A percentile compares a stretch with the other conserved stretches of the same genome.
phyloP scores from a whole-genome alignment of 1,140 invertebrate genomes.

The Drosophila nannoptera region DNA sequence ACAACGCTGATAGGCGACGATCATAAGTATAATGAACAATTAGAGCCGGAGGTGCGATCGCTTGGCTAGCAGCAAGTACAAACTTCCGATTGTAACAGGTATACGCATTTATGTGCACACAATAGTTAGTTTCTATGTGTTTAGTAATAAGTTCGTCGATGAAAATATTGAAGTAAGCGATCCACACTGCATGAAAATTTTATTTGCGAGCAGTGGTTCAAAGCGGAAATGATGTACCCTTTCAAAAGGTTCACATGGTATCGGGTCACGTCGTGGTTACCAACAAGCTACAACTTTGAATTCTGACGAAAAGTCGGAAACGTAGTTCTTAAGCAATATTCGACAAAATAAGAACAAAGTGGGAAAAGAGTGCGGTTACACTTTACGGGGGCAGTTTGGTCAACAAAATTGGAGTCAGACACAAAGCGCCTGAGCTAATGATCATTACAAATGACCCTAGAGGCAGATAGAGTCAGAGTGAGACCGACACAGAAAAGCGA shows the following conservation, averaged over 20 bases:
- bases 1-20: slow-evolving; percentile 7
- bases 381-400: slow-evolving; percentile 29
- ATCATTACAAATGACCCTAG: slow-evolving; percentile 54
- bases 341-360: neutral
- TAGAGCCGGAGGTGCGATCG: slow-evolving; percentile 30
- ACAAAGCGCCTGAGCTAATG: slow-evolving; percentile 44
- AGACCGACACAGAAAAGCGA: neutral
- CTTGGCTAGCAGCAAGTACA: slow-evolving; percentile 25
- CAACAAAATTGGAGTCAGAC: slow-evolving; percentile 41
- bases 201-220: slow-evolving; percentile 10
- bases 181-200: slow-evolving; percentile 57
- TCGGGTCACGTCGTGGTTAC: slow-evolving; percentile 16
- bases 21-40: slow-evolving; percentile 31
- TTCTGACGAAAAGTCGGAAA: slow-evolving; percentile 47
- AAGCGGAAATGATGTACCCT: slow-evolving; percentile 46
- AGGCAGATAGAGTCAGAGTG: neutral
- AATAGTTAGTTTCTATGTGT: slow-evolving; percentile 54
- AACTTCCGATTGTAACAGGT: slow-evolving; percentile 39
- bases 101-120: neutral
- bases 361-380: slow-evolving; percentile 13
- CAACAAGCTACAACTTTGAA: slow-evolving; percentile 15
- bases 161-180: slow-evolving; percentile 42
- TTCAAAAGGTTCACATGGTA: slow-evolving; percentile 34
- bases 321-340: slow-evolving; percentile 35
- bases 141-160: slow-evolving; percentile 43